Conservation (phyloP, 2,113 vertebrate species). For the Festucalex cinctus region DNA sequence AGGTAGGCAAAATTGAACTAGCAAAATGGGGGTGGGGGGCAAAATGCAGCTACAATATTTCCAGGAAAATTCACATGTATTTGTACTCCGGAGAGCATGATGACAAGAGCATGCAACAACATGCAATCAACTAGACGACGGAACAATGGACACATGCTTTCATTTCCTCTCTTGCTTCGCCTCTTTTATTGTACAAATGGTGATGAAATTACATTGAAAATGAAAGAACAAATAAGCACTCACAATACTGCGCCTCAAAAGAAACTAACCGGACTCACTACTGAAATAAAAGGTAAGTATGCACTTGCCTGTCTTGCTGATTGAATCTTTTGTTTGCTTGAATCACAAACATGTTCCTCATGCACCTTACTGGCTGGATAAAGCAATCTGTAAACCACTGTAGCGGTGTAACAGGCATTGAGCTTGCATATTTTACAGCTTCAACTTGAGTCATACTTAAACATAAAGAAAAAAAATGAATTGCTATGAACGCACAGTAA, state of each 20-base stretch:
- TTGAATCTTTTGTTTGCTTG: not conserved
- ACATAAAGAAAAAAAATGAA: not conserved
- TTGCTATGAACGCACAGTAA: not conserved
- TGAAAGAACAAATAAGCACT: constrained; percentile 19
- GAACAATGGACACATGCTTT: constrained; percentile 38
- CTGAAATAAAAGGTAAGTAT: not conserved
- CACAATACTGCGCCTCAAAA: not conserved
- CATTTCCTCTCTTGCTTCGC: constrained; percentile 23
- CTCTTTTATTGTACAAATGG: constrained; percentile 8
- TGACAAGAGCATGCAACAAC: constrained; percentile 44
- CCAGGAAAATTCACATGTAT: constrained; percentile 58
- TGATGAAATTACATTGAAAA: constrained; percentile 7
- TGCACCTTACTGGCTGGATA: not conserved
- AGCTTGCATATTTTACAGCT: no score
- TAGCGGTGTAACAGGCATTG: not conserved
- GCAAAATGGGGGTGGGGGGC: constrained; percentile 33
- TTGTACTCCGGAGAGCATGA: constrained; percentile 46
- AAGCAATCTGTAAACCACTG: not conserved
- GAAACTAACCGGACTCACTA: not conserved
- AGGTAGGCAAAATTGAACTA: constrained; percentile 65
- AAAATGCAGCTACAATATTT: constrained; percentile 59
- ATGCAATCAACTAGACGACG: constrained; percentile 35
- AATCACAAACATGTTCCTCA: not conserved
- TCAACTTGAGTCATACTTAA: not conserved
- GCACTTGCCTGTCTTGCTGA: not conserved